Percentiles rank a stretch among this genome's conserved stretches.
These are phyloP conservation scores for Drosophila anomalata DNA, from an alignment of 2,888 invertebrate species.

Conservation along the genomic window DNA sequence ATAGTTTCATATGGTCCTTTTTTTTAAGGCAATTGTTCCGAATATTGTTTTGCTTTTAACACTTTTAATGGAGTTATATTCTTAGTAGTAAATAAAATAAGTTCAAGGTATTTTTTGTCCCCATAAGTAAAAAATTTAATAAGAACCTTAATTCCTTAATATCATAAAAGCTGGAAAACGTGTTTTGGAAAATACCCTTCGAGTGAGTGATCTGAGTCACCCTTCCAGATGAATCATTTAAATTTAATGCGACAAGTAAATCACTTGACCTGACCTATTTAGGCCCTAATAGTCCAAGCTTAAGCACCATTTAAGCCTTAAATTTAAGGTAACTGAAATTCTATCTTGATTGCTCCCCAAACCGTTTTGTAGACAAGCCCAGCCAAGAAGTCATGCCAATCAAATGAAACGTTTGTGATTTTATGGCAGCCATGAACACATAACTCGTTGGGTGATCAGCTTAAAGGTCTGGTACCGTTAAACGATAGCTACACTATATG, in stretches of 20 bases:
- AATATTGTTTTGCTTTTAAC: too few species aligned
- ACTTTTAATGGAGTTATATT: too few species aligned
- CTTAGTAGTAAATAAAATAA: too few species aligned
- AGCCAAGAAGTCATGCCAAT: slow-evolving; percentile 20
- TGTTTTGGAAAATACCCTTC: too few species aligned
- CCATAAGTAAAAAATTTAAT: too few species aligned
- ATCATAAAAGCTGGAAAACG: too few species aligned
- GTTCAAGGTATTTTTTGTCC: too few species aligned
- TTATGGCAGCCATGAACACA: slow-evolving; percentile 51
- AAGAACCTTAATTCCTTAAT: too few species aligned
- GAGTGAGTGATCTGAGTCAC: slow-evolving; percentile 1
- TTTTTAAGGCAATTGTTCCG: too few species aligned
- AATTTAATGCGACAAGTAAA: slow-evolving; percentile 7
- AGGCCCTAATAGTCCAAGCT: slow-evolving; percentile 22
- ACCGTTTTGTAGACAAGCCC: slow-evolving; percentile 13
- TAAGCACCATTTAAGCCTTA: slow-evolving; percentile 31
- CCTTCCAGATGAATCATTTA: slow-evolving; percentile 1
- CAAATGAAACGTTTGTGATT: slow-evolving; percentile 36
- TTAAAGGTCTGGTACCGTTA: slow-evolving; percentile 59
- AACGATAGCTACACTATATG: slow-evolving; percentile 23
- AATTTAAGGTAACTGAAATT: slow-evolving; percentile 7
- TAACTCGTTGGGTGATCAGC: slow-evolving; percentile 44
- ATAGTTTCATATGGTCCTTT: background rate
- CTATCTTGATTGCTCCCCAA: slow-evolving; percentile 59
- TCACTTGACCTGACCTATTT: slow-evolving; percentile 15